Evolutionary conservation across 2,797 vertebrate genomes (phyloP), one percentile per base, ranked within the genome.

Genomic region (Aulostomus chinensis): DNA sequence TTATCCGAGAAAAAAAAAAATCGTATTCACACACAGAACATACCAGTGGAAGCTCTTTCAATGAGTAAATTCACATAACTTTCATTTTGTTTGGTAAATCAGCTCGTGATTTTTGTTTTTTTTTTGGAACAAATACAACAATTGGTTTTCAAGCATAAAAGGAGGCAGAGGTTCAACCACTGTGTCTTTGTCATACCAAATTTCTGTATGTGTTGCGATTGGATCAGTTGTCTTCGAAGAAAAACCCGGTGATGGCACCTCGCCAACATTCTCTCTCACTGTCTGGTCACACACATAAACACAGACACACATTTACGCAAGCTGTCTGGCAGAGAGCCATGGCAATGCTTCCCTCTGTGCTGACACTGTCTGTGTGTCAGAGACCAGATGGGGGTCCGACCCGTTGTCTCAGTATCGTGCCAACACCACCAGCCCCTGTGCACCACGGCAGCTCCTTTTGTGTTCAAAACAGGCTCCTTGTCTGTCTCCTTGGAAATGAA

Each of bases 381-480:
- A 55, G 55, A 82, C 68, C 86, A 86, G 85, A 88, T 87, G 84
- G 85, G 73, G 68, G 73, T 81, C 70, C 60, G 75, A 78, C 80
- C 78, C 55, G 53, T 73, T 43, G 72, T 62, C 62, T 61, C 59
- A 22, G 66, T 36, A 55, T 62, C 64, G 30, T 56, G 83, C 80
- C 80, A 81, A 42, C 71, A 56, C 68, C 61, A 65, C 45, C 65
- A 60, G 68, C 67, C 61, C 54, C 69, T 49, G 49, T 78, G 77
- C 72, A 54, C 69, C 58, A 14, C 31, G 59, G 71, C 58, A 69
- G 64, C 68, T 55, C 70, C 71, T 74, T 46, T 82, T 79, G 70
- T 80, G 62, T 61, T 55, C 36, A 33, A 18, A 51, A 74, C 55
- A 35, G 58, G 26, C 66, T 64, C 29, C 65, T 77, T 74, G 55